Base-by-base conservation (phyloP, 2,888 invertebrate genomes). In the Amitus sp. region DNA sequence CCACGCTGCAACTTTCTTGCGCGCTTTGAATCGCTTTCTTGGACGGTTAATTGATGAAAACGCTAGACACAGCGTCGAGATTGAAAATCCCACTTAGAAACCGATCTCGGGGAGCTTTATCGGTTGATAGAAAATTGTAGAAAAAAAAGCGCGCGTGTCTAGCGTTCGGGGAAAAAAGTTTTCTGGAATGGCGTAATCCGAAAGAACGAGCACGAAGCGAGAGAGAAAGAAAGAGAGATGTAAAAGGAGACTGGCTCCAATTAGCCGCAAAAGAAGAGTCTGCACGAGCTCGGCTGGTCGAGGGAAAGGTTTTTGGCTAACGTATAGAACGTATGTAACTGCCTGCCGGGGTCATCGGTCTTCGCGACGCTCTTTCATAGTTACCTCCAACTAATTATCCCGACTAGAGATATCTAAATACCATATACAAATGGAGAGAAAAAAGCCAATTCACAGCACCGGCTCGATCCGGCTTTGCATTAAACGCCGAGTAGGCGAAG, bases 271-370 rank as follows among this genome's bases (percentile, higher is more conserved):
- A 65, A 67, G 53, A 57, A 65, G 62, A 49, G 62, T 58, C 52
- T 12, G 37, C 53, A 47, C 49, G 62, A 54, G 53, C 56, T 57
- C 27, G 60, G 60, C 52, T 51, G 50, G 33, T 23, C 66, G 62
- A 62, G 64, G 61, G 62, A 66, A 67, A 67, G 67, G 67, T 65
- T 66, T 61, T 51, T 61, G 54, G 60, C 66, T 64, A 64, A 64
- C 62, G 62, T 58, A 55, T 37, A 13, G 59, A 64, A 67, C 60
- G 64, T 60, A 60, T 67, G 67, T 67, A 67, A 65, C 64, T 64
- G 64, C 64, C 49, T 56, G 40, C 60, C 46, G 67, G 60, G 67
- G 64, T 65, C 66, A 67, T 67, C 64, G 66, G 66, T 67, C 66
- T 62, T 63, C 64, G 62, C 60, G 64, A 64, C 64, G 66, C 62